These are phyloP conservation scores for Cebidichthys violaceus DNA, from an alignment of 2,113 vertebrate species.

Conservation along the genomic window DNA sequence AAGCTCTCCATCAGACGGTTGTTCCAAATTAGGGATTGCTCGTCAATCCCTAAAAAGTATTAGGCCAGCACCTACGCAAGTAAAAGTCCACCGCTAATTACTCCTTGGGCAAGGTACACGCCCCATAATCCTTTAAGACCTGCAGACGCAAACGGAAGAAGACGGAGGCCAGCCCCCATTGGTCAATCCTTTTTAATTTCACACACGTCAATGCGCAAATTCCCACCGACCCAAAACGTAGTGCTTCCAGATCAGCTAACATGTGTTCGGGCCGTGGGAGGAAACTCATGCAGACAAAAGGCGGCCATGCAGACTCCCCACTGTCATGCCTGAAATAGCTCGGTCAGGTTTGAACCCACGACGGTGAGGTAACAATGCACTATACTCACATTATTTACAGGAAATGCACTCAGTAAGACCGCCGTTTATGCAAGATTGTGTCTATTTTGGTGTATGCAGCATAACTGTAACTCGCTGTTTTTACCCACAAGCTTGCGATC, in stretches of 20 bases:
- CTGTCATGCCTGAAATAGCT: not conserved
- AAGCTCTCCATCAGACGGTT: constrained; percentile 30
- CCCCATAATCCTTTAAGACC: constrained; percentile 70
- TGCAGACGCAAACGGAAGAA: constrained; percentile 45
- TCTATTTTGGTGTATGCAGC: not conserved
- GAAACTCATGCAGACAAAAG: not conserved
- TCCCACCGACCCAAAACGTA: too few relatives aligned
- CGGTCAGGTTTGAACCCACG: constrained; percentile 6
- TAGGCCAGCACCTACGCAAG: constrained; percentile 71
- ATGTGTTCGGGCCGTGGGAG: not conserved
- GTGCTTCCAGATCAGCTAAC: not conserved
- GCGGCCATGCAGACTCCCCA: constrained; percentile 5
- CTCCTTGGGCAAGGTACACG: constrained; percentile 23
- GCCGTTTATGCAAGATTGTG: constrained; percentile 42
- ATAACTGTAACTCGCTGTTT: not conserved
- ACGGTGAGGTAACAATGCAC: constrained; percentile 5
- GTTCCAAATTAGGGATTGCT: constrained; percentile 39
- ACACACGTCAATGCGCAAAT: not conserved
- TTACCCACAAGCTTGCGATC: not conserved
- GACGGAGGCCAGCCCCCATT: not conserved
- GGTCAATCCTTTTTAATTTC: constrained; percentile 49
- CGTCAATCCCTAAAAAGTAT: constrained; percentile 26
- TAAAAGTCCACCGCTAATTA: constrained; percentile 61
- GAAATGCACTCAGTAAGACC: constrained; percentile 46
- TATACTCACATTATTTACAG: constrained; percentile 47